phyloP scores from a whole-genome alignment of 2,113 vertebrate genomes.

The Pachypanchax playfairii region DNA sequence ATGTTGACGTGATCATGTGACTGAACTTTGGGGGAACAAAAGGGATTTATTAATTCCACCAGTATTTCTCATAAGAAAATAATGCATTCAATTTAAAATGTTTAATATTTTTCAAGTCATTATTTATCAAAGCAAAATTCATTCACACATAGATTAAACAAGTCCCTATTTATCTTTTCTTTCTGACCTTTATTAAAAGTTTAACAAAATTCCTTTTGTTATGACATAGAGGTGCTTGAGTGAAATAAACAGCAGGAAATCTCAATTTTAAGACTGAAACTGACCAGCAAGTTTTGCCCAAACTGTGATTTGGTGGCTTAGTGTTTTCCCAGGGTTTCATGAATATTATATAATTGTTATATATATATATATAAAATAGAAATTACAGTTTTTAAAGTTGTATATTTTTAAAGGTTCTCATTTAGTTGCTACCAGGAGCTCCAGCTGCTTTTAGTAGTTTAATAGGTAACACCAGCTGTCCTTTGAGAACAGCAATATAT shows the following conservation, averaged over 20 bases:
- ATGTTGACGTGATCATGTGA: not conserved
- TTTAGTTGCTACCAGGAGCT: conserved; percentile 45
- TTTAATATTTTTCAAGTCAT: not conserved
- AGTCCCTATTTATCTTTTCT: no score
- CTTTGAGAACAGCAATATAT: conserved; percentile 17
- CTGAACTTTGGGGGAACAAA: not conserved
- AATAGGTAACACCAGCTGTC: conserved; percentile 55
- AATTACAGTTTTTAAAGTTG: conserved; percentile 33
- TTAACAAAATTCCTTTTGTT: not conserved
- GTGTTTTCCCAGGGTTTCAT: conserved; percentile 38
- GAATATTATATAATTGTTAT: conserved; percentile 42
- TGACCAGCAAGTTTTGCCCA: not conserved
- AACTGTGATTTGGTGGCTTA: conserved; percentile 5
- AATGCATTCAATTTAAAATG: not conserved
- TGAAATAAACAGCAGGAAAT: not conserved
- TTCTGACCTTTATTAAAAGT: no score
- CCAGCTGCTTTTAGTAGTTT: conserved; percentile 54
- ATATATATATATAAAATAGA: conserved; percentile 59
- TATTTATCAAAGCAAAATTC: not conserved
- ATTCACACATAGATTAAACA: not conserved
- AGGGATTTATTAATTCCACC: not conserved
- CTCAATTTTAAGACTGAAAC: not conserved
- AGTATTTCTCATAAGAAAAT: not conserved
- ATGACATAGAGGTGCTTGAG: not conserved
- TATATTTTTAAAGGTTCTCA: conserved; percentile 48